Evolutionary conservation across 2,113 vertebrate genomes (phyloP).

Genomic region (Petaurus breviceps): DNA sequence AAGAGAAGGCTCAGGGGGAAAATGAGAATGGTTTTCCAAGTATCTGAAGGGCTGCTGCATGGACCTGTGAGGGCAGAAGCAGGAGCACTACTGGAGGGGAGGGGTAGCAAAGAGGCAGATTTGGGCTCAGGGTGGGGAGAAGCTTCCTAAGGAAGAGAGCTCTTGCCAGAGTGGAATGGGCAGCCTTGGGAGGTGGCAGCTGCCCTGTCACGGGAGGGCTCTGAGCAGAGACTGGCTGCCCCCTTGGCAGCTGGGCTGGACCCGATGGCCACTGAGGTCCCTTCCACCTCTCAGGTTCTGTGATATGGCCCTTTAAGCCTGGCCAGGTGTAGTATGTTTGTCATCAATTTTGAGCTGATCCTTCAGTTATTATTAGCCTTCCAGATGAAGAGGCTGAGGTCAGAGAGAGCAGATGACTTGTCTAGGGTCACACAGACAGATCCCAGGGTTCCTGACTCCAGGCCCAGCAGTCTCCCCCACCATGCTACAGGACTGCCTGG

Average conservation of each 20-base stretch:
- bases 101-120: background rate
- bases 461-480: background rate
- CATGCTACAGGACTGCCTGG: background rate
- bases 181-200: background rate
- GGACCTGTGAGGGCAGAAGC: too few relatives aligned
- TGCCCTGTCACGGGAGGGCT: too few relatives aligned
- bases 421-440: background rate
- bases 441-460: background rate
- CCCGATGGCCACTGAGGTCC: background rate
- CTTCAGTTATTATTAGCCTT: background rate
- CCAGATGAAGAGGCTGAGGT: background rate
- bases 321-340: background rate
- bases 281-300: background rate
- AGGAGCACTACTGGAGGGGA: too few relatives aligned
- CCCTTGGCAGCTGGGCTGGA: background rate
- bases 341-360: background rate
- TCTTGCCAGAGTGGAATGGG: background rate
- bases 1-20: background rate
- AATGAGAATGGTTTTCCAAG: background rate
- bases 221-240: too few relatives aligned
- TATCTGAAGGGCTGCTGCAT: too few relatives aligned
- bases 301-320: background rate
- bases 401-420: background rate
- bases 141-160: too few relatives aligned
- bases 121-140: background rate